Percentiles rank a stretch among this genome's conserved stretches.
Conservation (phyloP, 2,888 invertebrate species). For the Sylvicola fuscatus region DNA sequence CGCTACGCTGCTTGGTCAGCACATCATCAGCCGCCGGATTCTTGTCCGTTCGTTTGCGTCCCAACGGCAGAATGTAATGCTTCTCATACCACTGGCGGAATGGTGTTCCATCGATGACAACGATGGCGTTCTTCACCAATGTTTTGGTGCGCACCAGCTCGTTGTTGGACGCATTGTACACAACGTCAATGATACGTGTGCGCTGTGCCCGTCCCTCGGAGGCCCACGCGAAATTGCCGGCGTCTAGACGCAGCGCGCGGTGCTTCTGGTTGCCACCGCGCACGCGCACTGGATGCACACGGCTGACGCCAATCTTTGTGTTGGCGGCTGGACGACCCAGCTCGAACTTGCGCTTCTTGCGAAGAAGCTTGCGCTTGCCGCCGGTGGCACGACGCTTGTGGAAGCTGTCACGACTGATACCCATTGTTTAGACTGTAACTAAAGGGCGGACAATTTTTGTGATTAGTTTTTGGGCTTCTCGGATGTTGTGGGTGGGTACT, state of each 20-base stretch:
- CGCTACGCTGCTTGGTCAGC: constrained; percentile 84
- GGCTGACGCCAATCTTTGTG: constrained; percentile 88
- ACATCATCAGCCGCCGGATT: constrained; percentile 72
- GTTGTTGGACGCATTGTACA: constrained; percentile 99
- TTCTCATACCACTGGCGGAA: constrained; percentile 99
- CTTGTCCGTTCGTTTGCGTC: constrained; percentile 93
- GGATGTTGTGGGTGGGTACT: no score
- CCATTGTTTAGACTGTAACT: constrained; percentile 30
- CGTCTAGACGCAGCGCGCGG: constrained; percentile 89
- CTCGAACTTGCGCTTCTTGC: constrained; percentile 99
- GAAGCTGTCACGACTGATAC: constrained; percentile 99
- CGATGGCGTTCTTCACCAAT: constrained; percentile 94
- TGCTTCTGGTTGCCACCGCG: constrained; percentile 94
- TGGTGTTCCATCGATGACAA: constrained; percentile 92
- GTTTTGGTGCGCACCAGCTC: constrained; percentile 99
- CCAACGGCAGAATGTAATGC: constrained; percentile 87
- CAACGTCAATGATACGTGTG: constrained; percentile 97
- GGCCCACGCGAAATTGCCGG: constrained; percentile 97
- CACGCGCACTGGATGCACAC: constrained; percentile 88
- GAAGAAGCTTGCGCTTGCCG: constrained; percentile 90
- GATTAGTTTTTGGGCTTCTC: no score
- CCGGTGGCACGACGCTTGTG: constrained; percentile 98
- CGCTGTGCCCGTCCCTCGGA: constrained; percentile 92
- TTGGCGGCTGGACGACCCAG: constrained; percentile 97
- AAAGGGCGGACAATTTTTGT: no score